phyloP scores from a whole-genome alignment of 35 echinoderm and acorn worm genomes.

The Diadema setosum region DNA sequence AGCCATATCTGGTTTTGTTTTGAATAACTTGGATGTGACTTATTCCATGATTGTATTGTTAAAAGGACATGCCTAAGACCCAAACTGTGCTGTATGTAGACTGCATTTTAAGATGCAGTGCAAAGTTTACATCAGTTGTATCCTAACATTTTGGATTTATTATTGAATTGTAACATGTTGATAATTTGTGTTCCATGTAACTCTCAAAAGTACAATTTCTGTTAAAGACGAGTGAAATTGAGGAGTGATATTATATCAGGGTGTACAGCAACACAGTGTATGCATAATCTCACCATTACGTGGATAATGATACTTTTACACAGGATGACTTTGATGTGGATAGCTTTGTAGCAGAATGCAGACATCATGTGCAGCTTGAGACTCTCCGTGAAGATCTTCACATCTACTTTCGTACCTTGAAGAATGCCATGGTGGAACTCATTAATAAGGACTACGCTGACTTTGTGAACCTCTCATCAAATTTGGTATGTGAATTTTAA shows the following conservation, averaged over 20 bases:
- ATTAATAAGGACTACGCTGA: constrained; percentile 99
- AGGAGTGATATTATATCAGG: not conserved
- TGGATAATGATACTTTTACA: not conserved
- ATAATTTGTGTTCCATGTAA: not conserved
- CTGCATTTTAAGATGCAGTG: no score
- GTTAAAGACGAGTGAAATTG: not conserved
- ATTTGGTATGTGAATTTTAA: no score
- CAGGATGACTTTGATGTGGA: constrained; percentile 98
- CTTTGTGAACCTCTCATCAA: constrained; percentile 99
- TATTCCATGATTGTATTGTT: no score
- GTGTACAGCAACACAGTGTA: not conserved
- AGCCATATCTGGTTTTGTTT: no score
- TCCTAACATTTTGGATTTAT: not conserved
- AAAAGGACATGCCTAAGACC: no score
- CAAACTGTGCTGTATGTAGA: no score
- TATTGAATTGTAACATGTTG: not conserved
- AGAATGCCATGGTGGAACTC: constrained; percentile 98
- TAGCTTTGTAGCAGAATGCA: constrained; percentile 89
- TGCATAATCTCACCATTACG: not conserved
- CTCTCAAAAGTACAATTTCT: not conserved
- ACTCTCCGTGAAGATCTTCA: constrained; percentile 88
- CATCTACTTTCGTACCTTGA: constrained; percentile 88
- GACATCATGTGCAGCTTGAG: constrained; percentile 86
- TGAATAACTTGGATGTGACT: no score
- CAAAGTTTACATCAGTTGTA: not conserved